Percentiles rank a stretch among this genome's conserved stretches.
phyloP scores from a whole-genome alignment of 92 coral and sea anemone species.

The Phenganax marumi region DNA sequence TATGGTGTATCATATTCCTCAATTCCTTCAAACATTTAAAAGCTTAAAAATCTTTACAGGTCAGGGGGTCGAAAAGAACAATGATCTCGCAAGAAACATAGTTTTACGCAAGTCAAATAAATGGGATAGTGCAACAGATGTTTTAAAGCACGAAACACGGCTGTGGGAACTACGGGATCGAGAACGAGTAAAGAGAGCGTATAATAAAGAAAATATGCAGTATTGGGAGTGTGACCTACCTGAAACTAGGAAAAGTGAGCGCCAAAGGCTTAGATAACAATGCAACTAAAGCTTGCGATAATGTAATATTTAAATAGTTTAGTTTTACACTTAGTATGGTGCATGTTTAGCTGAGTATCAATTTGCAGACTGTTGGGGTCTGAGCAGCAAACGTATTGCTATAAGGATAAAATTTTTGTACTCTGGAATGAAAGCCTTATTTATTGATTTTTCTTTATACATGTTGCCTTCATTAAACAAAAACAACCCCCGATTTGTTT shows the following conservation, averaged over 20 bases:
- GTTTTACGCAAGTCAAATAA: conserved; percentile 24
- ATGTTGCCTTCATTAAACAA: no score
- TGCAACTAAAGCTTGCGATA: no score
- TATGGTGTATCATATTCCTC: conserved; percentile 1
- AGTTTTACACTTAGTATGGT: no score
- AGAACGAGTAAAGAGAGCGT: not conserved
- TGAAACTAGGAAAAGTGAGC: not conserved
- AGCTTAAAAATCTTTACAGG: not conserved
- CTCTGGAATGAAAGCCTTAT: no score
- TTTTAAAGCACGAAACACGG: conserved; percentile 2
- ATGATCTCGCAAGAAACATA: conserved; percentile 19
- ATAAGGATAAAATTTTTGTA: no score
- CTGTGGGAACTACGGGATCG: conserved; percentile 1
- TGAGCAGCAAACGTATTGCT: no score
- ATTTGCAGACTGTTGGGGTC: no score
- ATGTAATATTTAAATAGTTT: no score
- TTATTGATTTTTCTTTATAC: no score
- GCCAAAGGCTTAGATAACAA: no score
- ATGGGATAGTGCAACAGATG: conserved; percentile 11
- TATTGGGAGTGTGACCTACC: not conserved
- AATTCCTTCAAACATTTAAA: not conserved
- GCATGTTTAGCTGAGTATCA: no score
- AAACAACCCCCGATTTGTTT: no score
- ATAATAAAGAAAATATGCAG: not conserved
- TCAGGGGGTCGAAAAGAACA: conserved; percentile 15